Evolutionary conservation across 2,888 invertebrate species (phyloP), one percentile per base, ranked within the genome.

Genomic region (Arrhopalites spinosus): DNA sequence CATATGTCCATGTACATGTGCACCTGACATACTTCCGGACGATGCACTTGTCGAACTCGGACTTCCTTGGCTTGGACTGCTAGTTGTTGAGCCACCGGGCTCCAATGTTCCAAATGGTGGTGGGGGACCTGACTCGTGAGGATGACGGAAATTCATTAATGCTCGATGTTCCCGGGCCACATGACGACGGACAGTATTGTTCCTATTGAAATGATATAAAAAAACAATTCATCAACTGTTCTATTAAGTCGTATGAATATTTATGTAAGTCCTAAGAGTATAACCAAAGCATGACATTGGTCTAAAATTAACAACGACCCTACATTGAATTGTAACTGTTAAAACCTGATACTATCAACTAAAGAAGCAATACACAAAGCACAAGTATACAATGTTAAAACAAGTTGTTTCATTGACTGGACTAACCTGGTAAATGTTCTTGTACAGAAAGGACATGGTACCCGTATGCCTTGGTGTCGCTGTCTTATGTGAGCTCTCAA

Each of bases 101-200:
- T 81, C 81, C 78, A 79, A 79, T 23, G 79, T 78, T 66, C 81
- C 81, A 50, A 78, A 81, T 61, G 81, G 81, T 59, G 79, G 80
- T 70, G 78, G 79, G 45, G 80, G 80, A 59, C 77, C 80, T 20
- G 76, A 76, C 71, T 75, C 79, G 43, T 81, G 78, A 53, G 80
- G 80, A 77, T 81, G 82, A 71, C 80, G 80, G 75, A 82, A 82
- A 61, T 36, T 36, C 36, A 36, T 11, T 36, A 83, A 77, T 61
- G 83, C 81, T 72, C 82, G 77, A 75, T 81, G 94, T 87, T 95
- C 94, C 83, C 95, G 90, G 45, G 94, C 94, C 85, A 95, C 94
- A 86, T 95, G 95, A 80, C 94, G 90, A 79, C 95, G 90, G 84
- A 95, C 94, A 43, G 94, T 95, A 88, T 95, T 95, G 89, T 95